Evolutionary conservation across 2,113 vertebrate species (phyloP), one percentile per base, ranked within the genome.

Genomic region (Microtus richardsoni): DNA sequence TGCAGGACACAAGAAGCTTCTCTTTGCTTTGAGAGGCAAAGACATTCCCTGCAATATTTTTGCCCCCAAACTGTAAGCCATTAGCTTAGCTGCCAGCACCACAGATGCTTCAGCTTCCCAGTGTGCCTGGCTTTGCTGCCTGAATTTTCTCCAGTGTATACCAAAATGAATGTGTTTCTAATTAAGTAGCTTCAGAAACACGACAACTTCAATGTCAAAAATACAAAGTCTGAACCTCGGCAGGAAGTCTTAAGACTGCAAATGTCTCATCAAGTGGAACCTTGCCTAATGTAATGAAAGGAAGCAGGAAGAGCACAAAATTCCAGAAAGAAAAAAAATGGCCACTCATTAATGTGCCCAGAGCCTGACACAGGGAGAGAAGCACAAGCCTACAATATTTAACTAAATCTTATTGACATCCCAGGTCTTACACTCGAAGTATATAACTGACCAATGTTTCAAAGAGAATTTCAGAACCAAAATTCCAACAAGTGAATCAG

Each of bases 221-320:
- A 97, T 62, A 95, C 98, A 91, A 96, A 98, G 98, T 97, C 98
- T 95, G 96, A 98, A 97, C 98, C 98, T 93, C 88, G 80, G 98
- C 98, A 99, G 98, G 98, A 99, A 98, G 98, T 98, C 98, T 98
- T 78, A 97, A 97, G 98, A 94, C 97, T 98, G 97, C 98, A 98
- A 99, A 98, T 93, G 98, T 98, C 98, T 98, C 98, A 98, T 98
- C 97, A 96, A 92, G 92, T 96, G 97, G 97, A 98, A 98, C 93
- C 96, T 95, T 92, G 94, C 98, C 96, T 97, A 96, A 93, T 13
- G 95, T 91, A 98, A 99, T 98, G 98, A 98, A 98, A 98, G 98
- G 97, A 98, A 98, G 97, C 98, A 98, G 98, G 97, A 97, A 97
- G 96, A 97, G 93, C 41, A 96, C 96, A 95, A 93, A 95, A 97